A percentile compares a stretch with the other conserved stretches of the same genome.
Evolutionary conservation across 2,888 invertebrate species (phyloP).

Genomic region (Stenurella melanura): DNA sequence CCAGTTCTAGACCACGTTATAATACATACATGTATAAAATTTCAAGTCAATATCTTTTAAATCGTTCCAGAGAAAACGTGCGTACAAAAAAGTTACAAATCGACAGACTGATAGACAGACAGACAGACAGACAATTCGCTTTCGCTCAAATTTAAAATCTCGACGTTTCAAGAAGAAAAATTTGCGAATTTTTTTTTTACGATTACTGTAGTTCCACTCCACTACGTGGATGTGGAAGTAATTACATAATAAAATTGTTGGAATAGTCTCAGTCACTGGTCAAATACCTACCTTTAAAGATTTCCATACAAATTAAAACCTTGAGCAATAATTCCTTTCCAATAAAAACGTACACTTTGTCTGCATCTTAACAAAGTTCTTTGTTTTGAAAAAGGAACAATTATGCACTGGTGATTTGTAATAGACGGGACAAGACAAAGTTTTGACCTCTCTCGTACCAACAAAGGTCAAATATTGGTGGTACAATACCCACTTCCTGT

Average conservation of each 20-base stretch:
- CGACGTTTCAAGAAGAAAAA: too few relatives aligned
- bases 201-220: too few relatives aligned
- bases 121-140: too few relatives aligned
- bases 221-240: too few relatives aligned
- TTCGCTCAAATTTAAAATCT: too few relatives aligned
- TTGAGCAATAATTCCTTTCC: constrained; percentile 3
- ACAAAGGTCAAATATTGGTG: not conserved
- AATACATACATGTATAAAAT: too few relatives aligned
- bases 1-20: too few relatives aligned
- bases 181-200: too few relatives aligned
- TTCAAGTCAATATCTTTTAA: too few relatives aligned
- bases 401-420: not conserved
- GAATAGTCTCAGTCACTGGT: not conserved
- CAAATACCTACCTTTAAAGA: not conserved
- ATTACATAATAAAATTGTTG: not conserved
- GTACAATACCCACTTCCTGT: not conserved
- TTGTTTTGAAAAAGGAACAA: constrained; percentile 7
- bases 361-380: constrained; percentile 3
- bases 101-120: too few relatives aligned
- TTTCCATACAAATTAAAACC: not conserved
- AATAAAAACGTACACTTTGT: constrained; percentile 3
- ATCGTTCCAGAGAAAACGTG: too few relatives aligned
- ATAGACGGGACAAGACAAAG: not conserved
- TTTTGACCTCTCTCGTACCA: not conserved
- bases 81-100: too few relatives aligned